These are phyloP conservation scores for Lagorchestes hirsutus DNA, from an alignment of 2,797 vertebrate genomes.

Conservation along the genomic window DNA sequence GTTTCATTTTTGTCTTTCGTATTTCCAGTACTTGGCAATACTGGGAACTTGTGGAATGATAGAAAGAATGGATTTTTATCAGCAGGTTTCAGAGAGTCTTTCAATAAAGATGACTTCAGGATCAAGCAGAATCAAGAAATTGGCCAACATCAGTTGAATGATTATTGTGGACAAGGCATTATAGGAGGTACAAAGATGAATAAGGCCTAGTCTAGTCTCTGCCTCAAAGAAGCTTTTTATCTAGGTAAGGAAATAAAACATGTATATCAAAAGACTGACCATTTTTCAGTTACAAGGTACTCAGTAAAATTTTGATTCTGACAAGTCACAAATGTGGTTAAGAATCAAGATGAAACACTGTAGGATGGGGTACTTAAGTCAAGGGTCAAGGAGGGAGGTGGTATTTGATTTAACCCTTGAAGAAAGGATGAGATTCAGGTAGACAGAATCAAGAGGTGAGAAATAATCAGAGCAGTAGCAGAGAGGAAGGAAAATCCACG, in stretches of 20 bases:
- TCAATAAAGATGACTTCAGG: background rate
- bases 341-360: background rate
- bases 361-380: background rate
- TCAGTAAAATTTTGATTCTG: background rate
- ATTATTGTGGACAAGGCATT: background rate
- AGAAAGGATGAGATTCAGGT: background rate
- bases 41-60: background rate
- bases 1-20: background rate
- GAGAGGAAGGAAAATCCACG: background rate
- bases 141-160: background rate
- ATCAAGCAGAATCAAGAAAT: background rate
- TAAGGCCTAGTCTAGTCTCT: background rate
- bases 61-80: background rate
- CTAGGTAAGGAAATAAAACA: background rate
- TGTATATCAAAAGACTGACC: background rate
- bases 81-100: background rate
- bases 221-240: background rate
- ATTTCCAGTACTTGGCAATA: background rate
- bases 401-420: background rate
- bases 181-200: background rate
- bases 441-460: background rate
- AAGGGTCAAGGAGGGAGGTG: background rate
- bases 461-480: background rate
- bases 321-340: background rate
- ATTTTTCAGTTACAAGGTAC: background rate